Evolutionary conservation across 2,113 vertebrate genomes (phyloP).

Genomic region (Siniperca chuatsi): DNA sequence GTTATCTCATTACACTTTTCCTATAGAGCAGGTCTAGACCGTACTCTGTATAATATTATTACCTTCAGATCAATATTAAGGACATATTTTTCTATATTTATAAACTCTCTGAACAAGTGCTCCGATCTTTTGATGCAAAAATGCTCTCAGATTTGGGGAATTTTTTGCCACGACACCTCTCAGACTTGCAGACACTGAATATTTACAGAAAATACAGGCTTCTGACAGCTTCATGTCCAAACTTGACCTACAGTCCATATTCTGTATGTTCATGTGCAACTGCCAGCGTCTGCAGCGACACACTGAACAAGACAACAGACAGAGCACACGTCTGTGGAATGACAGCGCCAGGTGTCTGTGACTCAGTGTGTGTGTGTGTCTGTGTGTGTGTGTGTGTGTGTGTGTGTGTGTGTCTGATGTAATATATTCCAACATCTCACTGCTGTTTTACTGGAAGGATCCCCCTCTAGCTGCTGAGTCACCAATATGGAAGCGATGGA

Average conservation of each 20-base stretch:
- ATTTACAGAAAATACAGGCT: neutral
- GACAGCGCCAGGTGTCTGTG: constrained; percentile 53
- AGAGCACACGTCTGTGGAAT: constrained; percentile 30
- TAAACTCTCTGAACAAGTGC: too few relatives aligned
- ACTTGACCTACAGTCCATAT: neutral
- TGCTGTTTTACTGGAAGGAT: constrained; percentile 74
- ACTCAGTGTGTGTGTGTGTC: neutral
- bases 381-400: neutral
- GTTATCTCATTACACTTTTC: too few relatives aligned
- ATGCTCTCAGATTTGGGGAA: too few relatives aligned
- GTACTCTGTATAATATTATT: too few relatives aligned
- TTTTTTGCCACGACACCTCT: neutral
- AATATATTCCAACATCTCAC: constrained; percentile 20
- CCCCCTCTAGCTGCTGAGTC: constrained; percentile 59
- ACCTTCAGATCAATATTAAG: too few relatives aligned
- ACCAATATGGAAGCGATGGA: constrained; percentile 55
- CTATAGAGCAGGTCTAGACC: too few relatives aligned
- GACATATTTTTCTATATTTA: too few relatives aligned
- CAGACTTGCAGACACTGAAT: neutral
- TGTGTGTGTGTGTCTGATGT: neutral
- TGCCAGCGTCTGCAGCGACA: constrained; percentile 4
- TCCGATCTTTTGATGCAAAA: too few relatives aligned
- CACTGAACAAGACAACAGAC: constrained; percentile 8
- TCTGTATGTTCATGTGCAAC: neutral
- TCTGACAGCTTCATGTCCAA: neutral